Evolutionary conservation across 1,140 invertebrate genomes (phyloP).

Genomic region (Matsumurasca onukii): DNA sequence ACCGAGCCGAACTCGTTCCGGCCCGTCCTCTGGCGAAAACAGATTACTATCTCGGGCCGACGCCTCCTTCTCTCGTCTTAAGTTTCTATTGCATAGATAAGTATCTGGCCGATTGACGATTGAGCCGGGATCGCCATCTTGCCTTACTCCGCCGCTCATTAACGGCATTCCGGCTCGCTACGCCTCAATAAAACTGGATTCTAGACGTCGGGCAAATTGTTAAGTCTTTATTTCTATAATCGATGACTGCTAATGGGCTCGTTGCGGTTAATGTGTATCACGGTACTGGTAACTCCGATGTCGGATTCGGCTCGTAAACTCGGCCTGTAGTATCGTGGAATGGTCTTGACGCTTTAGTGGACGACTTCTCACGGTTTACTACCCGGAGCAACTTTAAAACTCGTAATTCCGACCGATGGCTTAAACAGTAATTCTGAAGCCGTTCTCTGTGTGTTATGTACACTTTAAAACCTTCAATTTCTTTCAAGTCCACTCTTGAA

Average conservation of each 20-base stretch:
- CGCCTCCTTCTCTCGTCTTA: neutral
- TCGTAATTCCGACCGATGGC: too few species aligned
- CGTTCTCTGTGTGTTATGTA: neutral
- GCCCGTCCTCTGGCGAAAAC: slow-evolving; percentile 18
- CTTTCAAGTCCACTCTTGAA: neutral
- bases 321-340: neutral
- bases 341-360: too few species aligned
- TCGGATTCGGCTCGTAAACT: neutral
- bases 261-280: neutral
- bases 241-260: neutral
- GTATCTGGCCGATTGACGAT: slow-evolving; percentile 6
- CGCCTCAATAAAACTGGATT: neutral
- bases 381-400: neutral
- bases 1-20: slow-evolving; percentile 39
- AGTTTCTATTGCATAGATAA: slow-evolving; percentile 25
- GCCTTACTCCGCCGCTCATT: neutral
- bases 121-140: neutral
- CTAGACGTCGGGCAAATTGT: slow-evolving; percentile 13
- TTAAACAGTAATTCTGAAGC: too few species aligned
- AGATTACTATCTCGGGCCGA: slow-evolving; percentile 18
- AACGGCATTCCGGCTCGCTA: slow-evolving; percentile 3
- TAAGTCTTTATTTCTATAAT: slow-evolving; percentile 20
- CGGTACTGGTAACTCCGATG: neutral
- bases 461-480: neutral
- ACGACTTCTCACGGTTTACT: neutral